phyloP scores from a whole-genome alignment of 1,140 invertebrate species.

The Lordiphosa mommai region DNA sequence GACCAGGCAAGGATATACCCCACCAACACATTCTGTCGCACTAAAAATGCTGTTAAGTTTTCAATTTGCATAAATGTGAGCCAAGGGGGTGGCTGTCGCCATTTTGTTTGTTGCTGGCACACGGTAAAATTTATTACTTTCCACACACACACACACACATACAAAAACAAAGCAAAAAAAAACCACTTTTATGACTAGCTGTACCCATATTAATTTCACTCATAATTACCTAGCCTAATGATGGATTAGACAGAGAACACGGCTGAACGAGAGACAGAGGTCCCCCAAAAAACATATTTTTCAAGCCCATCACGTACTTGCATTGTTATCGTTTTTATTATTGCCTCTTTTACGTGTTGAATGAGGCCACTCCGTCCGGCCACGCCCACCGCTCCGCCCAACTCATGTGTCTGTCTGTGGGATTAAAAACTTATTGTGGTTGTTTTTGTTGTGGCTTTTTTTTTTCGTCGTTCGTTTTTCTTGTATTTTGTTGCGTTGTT shows the following conservation, averaged over 20 bases:
- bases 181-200: slow-evolving; percentile 24
- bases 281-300: slow-evolving; percentile 17
- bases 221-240: slow-evolving; percentile 54
- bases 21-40: slow-evolving; percentile 15
- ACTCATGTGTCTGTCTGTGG: background rate
- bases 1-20: background rate
- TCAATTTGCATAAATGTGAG: slow-evolving; percentile 49
- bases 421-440: background rate
- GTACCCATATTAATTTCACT: slow-evolving; percentile 32
- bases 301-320: slow-evolving; percentile 49
- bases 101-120: slow-evolving; percentile 37
- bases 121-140: slow-evolving; percentile 39
- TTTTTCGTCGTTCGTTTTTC: no score
- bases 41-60: slow-evolving; percentile 57
- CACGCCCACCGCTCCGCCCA: background rate
- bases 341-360: slow-evolving; percentile 47
- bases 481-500: slow-evolving; percentile 16
- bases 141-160: background rate
- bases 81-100: slow-evolving; percentile 17
- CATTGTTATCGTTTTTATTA: slow-evolving; percentile 58
- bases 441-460: background rate
- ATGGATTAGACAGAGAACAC: slow-evolving; percentile 29
- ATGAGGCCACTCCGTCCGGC: background rate
- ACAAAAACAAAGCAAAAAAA: background rate
- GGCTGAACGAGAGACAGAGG: background rate